phyloP scores from a whole-genome alignment of 2,797 vertebrate genomes.

The Parotocinclus haroldoi region DNA sequence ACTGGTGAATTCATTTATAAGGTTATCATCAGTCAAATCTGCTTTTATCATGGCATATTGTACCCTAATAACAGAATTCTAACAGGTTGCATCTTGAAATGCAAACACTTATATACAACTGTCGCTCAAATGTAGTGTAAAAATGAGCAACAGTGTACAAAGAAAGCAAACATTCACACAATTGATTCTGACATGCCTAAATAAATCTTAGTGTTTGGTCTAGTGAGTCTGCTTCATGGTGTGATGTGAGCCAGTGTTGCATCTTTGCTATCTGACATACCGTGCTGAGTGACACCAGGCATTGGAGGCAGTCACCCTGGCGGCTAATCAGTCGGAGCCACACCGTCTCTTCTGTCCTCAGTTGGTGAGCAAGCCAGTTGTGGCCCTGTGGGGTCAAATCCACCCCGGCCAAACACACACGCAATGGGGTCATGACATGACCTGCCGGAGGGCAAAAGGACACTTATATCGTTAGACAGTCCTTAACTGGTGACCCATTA shows the following conservation, averaged over 20 bases:
- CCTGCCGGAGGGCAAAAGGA: slow-evolving; percentile 59
- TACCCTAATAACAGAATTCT: too few relatives aligned
- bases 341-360: slow-evolving; percentile 71
- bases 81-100: too few relatives aligned
- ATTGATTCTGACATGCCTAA: too few relatives aligned
- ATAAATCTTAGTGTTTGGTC: too few relatives aligned
- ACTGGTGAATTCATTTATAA: too few relatives aligned
- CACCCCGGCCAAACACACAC: slow-evolving; percentile 84
- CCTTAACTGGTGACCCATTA: slow-evolving; percentile 13
- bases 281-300: slow-evolving; percentile 73
- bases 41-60: too few relatives aligned
- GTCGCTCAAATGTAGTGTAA: too few relatives aligned
- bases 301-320: slow-evolving; percentile 75
- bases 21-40: too few relatives aligned
- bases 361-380: slow-evolving; percentile 75
- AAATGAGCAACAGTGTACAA: too few relatives aligned
- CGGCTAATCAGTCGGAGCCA: slow-evolving; percentile 88
- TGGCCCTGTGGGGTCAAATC: slow-evolving; percentile 75
- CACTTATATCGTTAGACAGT: not conserved
- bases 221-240: too few relatives aligned
- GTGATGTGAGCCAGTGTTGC: not conserved
- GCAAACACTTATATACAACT: too few relatives aligned
- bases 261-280: slow-evolving; percentile 48
- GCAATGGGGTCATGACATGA: slow-evolving; percentile 62
- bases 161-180: too few relatives aligned